Evolutionary conservation across 2,888 invertebrate genomes (phyloP).

Genomic region (Papilio demoleus): DNA sequence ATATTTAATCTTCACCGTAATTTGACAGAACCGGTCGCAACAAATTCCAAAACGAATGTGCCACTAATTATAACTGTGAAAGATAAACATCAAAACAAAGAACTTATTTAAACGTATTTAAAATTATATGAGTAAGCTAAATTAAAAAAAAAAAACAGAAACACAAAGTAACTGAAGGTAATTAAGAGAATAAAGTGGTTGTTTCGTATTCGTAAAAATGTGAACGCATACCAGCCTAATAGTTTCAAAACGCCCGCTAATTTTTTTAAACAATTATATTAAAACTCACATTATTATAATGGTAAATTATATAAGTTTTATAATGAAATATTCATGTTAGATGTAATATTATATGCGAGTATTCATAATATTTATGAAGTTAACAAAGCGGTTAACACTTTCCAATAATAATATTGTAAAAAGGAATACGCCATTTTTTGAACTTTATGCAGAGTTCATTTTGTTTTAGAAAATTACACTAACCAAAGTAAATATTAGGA

Average conservation of each 20-base stretch:
- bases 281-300: background rate
- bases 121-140: slow-evolving; percentile 27
- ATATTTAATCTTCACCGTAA: slow-evolving; percentile 16
- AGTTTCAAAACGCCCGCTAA: slow-evolving; percentile 25
- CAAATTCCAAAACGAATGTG: slow-evolving; percentile 24
- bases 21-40: slow-evolving; percentile 30
- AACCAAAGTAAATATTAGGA: too few relatives aligned
- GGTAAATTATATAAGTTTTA: slow-evolving; percentile 1
- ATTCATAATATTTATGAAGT: background rate
- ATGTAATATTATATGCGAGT: background rate
- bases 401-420: background rate
- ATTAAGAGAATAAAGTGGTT: slow-evolving; percentile 26
- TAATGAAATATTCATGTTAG: slow-evolving; percentile 2
- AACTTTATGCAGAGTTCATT: too few relatives aligned
- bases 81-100: slow-evolving; percentile 6
- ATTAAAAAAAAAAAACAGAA: slow-evolving; percentile 26
- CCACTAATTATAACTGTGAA: slow-evolving; percentile 21
- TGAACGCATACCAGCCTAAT: slow-evolving; percentile 17
- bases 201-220: slow-evolving; percentile 15
- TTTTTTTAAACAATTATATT: slow-evolving; percentile 14
- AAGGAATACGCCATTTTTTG: background rate
- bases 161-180: slow-evolving; percentile 10
- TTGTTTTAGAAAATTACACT: too few relatives aligned
- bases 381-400: background rate
- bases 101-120: slow-evolving; percentile 26